These are phyloP conservation scores for Acholoe squamosa DNA, from an alignment of 2,888 invertebrate genomes.

Conservation along the genomic window DNA sequence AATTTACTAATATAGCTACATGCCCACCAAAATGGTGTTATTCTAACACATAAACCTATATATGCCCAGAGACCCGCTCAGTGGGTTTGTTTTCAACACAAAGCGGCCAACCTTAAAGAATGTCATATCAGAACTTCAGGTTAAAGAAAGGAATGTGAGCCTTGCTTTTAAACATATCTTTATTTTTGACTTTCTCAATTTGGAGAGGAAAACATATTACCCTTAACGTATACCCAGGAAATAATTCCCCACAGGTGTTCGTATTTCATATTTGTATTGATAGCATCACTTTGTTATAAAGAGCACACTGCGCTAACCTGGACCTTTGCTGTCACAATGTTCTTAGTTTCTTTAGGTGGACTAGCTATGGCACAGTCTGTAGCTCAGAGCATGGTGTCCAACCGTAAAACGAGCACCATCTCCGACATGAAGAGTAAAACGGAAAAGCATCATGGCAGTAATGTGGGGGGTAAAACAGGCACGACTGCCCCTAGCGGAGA, in stretches of 20 bases:
- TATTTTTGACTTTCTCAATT: too few relatives aligned
- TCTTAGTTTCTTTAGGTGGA: conserved; percentile 64
- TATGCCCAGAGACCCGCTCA: too few relatives aligned
- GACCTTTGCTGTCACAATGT: conserved; percentile 26
- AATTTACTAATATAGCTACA: too few relatives aligned
- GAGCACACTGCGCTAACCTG: conserved; percentile 18
- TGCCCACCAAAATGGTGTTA: too few relatives aligned
- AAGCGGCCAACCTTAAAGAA: too few relatives aligned
- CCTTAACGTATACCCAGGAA: not conserved
- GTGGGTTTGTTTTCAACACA: too few relatives aligned
- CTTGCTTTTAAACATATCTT: too few relatives aligned
- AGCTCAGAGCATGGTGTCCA: conserved; percentile 75
- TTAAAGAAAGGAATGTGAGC: too few relatives aligned
- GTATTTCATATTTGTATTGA: not conserved
- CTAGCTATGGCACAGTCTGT: conserved; percentile 69
- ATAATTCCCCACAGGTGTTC: conserved; percentile 16
- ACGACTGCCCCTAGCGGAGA: conserved; percentile 76
- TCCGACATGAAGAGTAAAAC: conserved; percentile 76
- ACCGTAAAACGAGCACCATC: conserved; percentile 81
- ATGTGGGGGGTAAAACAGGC: conserved; percentile 74
- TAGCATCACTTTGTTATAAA: not conserved
- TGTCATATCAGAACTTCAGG: too few relatives aligned
- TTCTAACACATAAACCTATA: too few relatives aligned
- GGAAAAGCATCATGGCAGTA: conserved; percentile 76
- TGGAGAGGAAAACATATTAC: too few relatives aligned